These are phyloP conservation scores for Nemapogon koenigi DNA, from an alignment of 2,888 invertebrate genomes.

Conservation along the genomic window DNA sequence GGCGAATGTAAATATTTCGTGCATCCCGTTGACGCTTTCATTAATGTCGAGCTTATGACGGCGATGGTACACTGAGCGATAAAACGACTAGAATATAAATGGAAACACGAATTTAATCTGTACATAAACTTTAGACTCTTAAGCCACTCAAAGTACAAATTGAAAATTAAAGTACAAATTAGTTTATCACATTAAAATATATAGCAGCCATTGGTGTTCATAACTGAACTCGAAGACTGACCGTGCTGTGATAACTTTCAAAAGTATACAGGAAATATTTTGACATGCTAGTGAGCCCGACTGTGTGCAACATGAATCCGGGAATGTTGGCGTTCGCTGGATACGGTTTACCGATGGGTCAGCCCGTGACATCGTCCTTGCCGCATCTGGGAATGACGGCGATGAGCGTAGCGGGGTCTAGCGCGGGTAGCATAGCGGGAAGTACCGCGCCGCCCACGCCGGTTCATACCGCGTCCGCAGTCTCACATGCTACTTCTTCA, in stretches of 20 bases:
- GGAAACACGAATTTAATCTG: conserved; percentile 9
- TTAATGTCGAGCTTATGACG: conserved; percentile 13
- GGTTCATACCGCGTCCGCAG: conserved; percentile 32
- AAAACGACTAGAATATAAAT: conserved; percentile 5
- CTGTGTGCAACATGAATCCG: conserved; percentile 39
- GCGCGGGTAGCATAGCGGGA: conserved; percentile 25
- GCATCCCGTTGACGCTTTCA: conserved; percentile 13
- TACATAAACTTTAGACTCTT: conserved; percentile 4
- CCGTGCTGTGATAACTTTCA: conserved; percentile 30
- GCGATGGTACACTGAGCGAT: conserved; percentile 9
- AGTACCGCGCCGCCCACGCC: conserved; percentile 53
- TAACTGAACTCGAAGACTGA: conserved; percentile 17
- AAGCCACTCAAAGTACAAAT: too few relatives aligned
- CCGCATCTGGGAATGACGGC: conserved; percentile 14
- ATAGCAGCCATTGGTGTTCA: conserved; percentile 28
- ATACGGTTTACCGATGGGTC: conserved; percentile 31
- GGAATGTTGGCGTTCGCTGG: conserved; percentile 33
- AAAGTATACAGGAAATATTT: conserved; percentile 2
- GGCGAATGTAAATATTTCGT: conserved; percentile 13
- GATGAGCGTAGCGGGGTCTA: conserved; percentile 18
- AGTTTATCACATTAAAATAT: conserved; percentile 3
- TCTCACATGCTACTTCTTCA: conserved; percentile 18
- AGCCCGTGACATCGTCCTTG: conserved; percentile 11
- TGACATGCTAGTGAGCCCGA: conserved; percentile 49
- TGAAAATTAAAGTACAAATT: too few relatives aligned